Evolutionary conservation across 2,797 vertebrate genomes (phyloP).

Genomic region (Synanceia verrucosa): DNA sequence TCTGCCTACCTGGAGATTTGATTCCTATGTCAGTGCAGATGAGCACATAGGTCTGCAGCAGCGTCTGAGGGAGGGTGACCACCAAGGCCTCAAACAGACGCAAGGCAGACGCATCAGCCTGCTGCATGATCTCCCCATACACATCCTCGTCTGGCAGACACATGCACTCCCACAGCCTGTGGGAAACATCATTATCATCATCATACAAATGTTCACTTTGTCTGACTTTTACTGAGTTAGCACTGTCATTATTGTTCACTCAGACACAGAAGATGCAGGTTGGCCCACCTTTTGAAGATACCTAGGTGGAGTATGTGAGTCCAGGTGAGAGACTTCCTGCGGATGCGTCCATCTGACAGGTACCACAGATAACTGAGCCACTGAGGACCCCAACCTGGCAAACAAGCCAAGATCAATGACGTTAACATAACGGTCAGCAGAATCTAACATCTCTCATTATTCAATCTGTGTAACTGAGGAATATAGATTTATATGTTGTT

Average conservation of each 20-base stretch:
- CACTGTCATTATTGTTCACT: not conserved
- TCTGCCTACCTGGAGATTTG: slow-evolving; percentile 80
- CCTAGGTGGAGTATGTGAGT: slow-evolving; percentile 89
- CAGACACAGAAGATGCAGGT: not conserved
- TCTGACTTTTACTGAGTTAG: not conserved
- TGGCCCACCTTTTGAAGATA: slow-evolving; percentile 85
- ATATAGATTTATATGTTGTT: not conserved
- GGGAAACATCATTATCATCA: slow-evolving; percentile 4
- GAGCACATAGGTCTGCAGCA: slow-evolving; percentile 85
- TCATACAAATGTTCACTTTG: not conserved
- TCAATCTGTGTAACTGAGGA: not conserved
- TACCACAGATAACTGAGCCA: slow-evolving; percentile 88
- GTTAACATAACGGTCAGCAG: not conserved
- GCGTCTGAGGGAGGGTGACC: slow-evolving; percentile 86
- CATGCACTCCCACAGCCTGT: slow-evolving; percentile 84
- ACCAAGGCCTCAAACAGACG: slow-evolving; percentile 87
- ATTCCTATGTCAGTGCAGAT: slow-evolving; percentile 80
- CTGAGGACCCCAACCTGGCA: slow-evolving; percentile 82
- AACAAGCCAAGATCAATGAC: slow-evolving; percentile 6
- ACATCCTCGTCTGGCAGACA: slow-evolving; percentile 14
- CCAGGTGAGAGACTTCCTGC: slow-evolving; percentile 69
- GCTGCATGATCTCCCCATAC: slow-evolving; percentile 78
- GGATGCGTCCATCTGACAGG: slow-evolving; percentile 76
- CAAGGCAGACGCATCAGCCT: slow-evolving; percentile 84
- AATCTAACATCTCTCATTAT: not conserved